Base-by-base conservation (phyloP, 2,113 vertebrate species). In the Apus apus region DNA sequence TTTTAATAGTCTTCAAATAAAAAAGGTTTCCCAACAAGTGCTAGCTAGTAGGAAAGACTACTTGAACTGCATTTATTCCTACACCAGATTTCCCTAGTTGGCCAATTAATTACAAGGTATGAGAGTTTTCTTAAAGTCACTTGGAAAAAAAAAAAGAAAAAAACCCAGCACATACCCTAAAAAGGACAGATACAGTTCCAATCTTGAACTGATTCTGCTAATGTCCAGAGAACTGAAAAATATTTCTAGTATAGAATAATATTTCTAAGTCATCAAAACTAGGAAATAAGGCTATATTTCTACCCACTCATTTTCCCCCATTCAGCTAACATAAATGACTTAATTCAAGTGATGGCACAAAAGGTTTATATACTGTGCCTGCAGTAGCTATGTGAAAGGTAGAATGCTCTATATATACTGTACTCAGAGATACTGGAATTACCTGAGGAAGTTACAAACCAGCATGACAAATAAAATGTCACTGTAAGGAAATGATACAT, bases 81-180 rank as follows among this genome's bases (percentile, higher is more conserved):
- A 95, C 96, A 93, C 94, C 94, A 98, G 97, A 98, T 99, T 99
- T 99, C 99, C 98, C 98, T 98, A 80, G 98, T 92, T 97, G 98
- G 96, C 98, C 98, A 99, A 99, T 99, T 99, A 99, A 98, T 98
- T 97, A 98, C 86, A 96, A 97, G 92, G 67, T 96, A 96, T 89
- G 90, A 98, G 86, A 94, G 36, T 90, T 40, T 74, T 97, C 97
- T 89, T 97, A 94, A 98, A 98, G 95, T 96, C 92, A 93, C 57
- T 93, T 81, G 36, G 66, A 89, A 89, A 93, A 19, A 48, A 48
- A 48, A 48, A 95, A 78, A 67, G 67, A 34, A 75, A 34, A 38
- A 38, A 32, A 29, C 2, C 4, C 23, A 70, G 29, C 68, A 48
- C 26, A 20, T 27, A 94, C 80, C 58, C 51, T 57, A 82, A 77